These are phyloP conservation scores for Exephanes ischioxanthus DNA, from an alignment of 2,888 invertebrate species.

Conservation along the genomic window DNA sequence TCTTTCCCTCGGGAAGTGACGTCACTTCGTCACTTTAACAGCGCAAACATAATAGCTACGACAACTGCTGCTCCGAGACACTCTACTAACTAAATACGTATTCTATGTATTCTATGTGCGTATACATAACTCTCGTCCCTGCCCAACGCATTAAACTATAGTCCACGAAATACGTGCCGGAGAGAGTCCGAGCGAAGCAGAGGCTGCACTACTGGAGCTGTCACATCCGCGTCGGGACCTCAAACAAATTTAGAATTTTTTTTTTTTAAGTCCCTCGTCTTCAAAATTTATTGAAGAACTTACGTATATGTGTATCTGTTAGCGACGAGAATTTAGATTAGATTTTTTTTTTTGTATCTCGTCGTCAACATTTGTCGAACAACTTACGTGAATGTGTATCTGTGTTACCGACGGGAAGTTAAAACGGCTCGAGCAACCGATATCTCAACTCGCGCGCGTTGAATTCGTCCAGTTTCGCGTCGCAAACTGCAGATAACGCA, in stretches of 20 bases:
- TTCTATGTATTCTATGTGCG: slow-evolving; percentile 22
- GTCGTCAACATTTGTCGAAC: too few species aligned
- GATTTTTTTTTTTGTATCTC: too few species aligned
- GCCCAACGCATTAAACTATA: slow-evolving; percentile 1
- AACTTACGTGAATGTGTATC: too few species aligned
- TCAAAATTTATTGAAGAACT: not conserved
- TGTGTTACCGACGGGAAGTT: too few species aligned
- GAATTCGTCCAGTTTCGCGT: too few species aligned
- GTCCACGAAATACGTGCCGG: not conserved
- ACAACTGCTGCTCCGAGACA: slow-evolving; percentile 48
- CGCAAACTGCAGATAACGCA: too few species aligned
- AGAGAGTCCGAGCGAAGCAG: slow-evolving; percentile 46
- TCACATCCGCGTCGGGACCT: slow-evolving; percentile 13
- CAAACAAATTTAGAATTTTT: slow-evolving; percentile 25
- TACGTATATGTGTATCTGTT: too few species aligned
- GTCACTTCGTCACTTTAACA: slow-evolving; percentile 79
- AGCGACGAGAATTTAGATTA: too few species aligned
- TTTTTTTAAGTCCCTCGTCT: not conserved
- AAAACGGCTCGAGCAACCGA: too few species aligned
- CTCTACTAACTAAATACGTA: slow-evolving; percentile 15
- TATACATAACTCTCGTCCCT: slow-evolving; percentile 2
- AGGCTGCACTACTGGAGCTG: slow-evolving; percentile 37
- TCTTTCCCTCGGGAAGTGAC: slow-evolving; percentile 80
- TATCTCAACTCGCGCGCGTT: too few species aligned
- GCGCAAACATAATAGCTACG: slow-evolving; percentile 77